phyloP scores from a whole-genome alignment of 2,797 vertebrate genomes.

The Mycteria americana region DNA sequence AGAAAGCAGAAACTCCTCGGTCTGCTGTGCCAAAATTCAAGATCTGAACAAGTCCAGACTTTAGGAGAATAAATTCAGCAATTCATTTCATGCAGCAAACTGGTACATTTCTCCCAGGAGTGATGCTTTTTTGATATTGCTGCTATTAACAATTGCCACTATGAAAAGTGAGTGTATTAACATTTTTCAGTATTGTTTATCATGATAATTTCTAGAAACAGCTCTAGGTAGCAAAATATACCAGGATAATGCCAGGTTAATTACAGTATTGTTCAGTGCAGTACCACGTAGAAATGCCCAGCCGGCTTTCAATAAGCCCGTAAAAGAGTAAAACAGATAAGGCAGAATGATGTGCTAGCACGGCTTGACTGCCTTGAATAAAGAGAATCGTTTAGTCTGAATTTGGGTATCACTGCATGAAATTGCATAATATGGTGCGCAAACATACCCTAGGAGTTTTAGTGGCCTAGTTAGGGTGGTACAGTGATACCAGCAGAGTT shows the following conservation, averaged over 20 bases:
- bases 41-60: not conserved
- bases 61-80: not conserved
- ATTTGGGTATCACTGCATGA: not conserved
- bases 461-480: slow-evolving; percentile 45
- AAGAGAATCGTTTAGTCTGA: not conserved
- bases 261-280: not conserved
- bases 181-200: not conserved
- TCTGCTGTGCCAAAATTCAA: not conserved
- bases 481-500: slow-evolving; percentile 29
- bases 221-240: not conserved
- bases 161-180: not conserved
- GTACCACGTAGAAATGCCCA: not conserved
- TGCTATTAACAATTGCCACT: not conserved
- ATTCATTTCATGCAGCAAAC: not conserved
- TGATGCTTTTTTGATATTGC: not conserved
- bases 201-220: not conserved
- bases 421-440: not conserved
- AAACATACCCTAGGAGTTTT: not conserved
- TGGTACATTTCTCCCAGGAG: not conserved
- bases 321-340: not conserved
- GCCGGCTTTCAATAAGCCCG: not conserved
- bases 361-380: not conserved
- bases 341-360: not conserved
- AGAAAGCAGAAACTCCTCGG: not conserved
- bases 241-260: not conserved